Percentiles rank a stretch among this genome's conserved stretches.
phyloP scores from a whole-genome alignment of 2,113 vertebrate species.

The Acinonyx jubatus region DNA sequence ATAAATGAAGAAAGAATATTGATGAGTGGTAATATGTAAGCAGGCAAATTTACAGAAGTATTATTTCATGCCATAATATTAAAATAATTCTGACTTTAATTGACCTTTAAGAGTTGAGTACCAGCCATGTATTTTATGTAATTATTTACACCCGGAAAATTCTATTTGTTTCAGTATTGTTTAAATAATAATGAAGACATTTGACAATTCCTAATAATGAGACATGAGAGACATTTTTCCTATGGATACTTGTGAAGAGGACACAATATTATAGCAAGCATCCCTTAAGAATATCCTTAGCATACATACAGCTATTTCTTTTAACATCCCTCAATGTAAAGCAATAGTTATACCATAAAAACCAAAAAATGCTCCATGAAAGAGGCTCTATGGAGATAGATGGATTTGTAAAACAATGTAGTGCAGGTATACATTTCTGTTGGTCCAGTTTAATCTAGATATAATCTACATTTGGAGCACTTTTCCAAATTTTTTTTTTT shows the following conservation, averaged over 20 bases:
- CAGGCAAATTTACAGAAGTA: neutral
- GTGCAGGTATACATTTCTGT: neutral
- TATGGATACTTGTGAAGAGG: neutral
- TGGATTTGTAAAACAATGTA: neutral
- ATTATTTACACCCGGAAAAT: neutral
- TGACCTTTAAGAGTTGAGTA: neutral
- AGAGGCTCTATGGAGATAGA: neutral
- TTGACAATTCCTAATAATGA: neutral
- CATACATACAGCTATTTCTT: neutral
- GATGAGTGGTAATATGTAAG: neutral
- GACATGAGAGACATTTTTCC: neutral
- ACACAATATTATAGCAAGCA: neutral
- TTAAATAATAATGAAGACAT: neutral
- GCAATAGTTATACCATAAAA: neutral
- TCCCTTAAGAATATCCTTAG: neutral
- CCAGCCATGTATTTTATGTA: neutral
- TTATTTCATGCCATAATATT: neutral
- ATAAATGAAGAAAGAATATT: conserved; percentile 15
- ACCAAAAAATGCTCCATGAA: neutral
- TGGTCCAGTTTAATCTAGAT: neutral
- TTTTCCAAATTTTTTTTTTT: neutral
- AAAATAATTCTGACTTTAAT: conserved; percentile 20
- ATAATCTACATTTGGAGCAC: neutral
- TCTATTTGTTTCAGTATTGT: neutral
- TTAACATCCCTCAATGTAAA: neutral